Evolutionary conservation across 2,113 vertebrate genomes (phyloP), one percentile per base, ranked within the genome.

Genomic region (Malurus cyaneus): DNA sequence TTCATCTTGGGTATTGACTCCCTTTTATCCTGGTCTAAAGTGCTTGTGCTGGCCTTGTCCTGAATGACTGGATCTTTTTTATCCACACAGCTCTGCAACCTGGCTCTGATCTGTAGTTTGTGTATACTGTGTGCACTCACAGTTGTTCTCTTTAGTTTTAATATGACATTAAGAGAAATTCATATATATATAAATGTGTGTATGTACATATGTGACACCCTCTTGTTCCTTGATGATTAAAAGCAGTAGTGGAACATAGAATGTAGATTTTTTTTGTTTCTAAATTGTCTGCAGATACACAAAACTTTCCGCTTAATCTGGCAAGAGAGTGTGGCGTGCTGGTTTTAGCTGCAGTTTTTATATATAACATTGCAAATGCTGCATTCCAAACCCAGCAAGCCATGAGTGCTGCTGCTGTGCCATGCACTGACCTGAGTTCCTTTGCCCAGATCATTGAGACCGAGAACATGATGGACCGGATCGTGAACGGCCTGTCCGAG

Each of bases 391-490:
- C 1, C 42, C 76, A 89, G 47, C 80, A 89, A 64, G 70, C 49
- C 26, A 4, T 50, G 47, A 62, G 15, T 89, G 52, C 86, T 88
- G 10, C 7, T 87, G 81, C 57, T 77, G 8, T 92, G 96, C 90
- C 93, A 91, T 88, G 96, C 78, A 34, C 42, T 92, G 83, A 73
- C 76, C 80, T 86, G 95, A 91, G 90, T 91, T 96, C 85, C 83
- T 94, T 91, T 90, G 76, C 97, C 57, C 98, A 99, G 99, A 99
- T 99, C 96, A 99, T 99, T 93, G 99, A 99, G 97, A 99, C 99
- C 0, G 99, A 99, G 97, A 99, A 99, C 98, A 99, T 99, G 99
- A 99, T 99, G 99, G 99, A 99, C 97, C 98, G 99, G 79, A 99
- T 99, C 94, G 99, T 99, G 89, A 99, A 99, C 80, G 99, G 99